Conservation (phyloP, 2,113 vertebrate genomes). For the Petrocephalus microphthalmus region DNA sequence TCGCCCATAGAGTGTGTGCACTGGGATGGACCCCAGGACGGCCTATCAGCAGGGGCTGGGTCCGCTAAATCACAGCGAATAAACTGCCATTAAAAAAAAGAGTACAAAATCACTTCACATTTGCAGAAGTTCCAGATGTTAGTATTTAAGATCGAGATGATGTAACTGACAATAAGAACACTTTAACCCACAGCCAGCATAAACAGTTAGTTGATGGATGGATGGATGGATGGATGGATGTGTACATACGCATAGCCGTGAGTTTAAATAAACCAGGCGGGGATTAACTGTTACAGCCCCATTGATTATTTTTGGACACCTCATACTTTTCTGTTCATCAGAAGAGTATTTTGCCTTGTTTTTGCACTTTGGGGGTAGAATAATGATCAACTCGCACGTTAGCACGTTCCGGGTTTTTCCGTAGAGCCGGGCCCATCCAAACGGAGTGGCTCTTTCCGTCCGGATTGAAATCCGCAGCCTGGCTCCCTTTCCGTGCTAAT, state of each 20-base stretch:
- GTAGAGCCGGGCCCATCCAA: not conserved
- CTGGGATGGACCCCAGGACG: not conserved
- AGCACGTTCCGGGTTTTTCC: too few species aligned
- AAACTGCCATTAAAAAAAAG: not conserved
- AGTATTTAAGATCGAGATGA: not conserved
- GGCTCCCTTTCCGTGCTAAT: not conserved
- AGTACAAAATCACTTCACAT: not conserved
- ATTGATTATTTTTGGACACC: not conserved
- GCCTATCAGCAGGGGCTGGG: not conserved
- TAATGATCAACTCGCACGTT: not conserved
- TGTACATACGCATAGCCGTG: not conserved
- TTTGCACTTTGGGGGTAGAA: not conserved
- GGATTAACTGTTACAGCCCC: not conserved
- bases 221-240: not conserved
- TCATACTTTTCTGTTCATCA: not conserved
- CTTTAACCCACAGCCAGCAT: not conserved
- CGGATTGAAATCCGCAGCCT: not conserved
- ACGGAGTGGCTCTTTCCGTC: not conserved
- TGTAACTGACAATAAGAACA: not conserved
- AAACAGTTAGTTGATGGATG: not conserved
- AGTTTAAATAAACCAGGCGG: not conserved
- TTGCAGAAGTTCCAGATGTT: not conserved
- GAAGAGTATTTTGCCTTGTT: not conserved
- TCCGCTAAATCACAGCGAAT: not conserved
- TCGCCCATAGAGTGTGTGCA: not conserved